A percentile compares a stretch with the other conserved stretches of the same genome.
These are phyloP conservation scores for Rhodeus uyekii DNA, from an alignment of 2,797 vertebrate genomes.

Conservation along the genomic window DNA sequence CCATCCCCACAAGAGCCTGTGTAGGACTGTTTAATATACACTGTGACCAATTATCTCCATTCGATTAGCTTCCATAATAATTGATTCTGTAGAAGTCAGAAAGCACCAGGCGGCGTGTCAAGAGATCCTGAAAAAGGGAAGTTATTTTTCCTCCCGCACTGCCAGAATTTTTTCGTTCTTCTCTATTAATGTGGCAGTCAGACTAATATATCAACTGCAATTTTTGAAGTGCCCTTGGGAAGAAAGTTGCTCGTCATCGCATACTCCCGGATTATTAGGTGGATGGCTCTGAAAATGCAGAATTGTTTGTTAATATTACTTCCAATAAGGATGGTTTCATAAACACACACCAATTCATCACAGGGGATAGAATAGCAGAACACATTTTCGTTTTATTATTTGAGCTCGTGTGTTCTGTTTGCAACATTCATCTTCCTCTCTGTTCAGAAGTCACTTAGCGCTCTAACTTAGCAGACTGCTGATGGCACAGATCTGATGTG, in stretches of 20 bases:
- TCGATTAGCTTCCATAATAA: conserved; percentile 66
- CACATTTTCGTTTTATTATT: conserved; percentile 41
- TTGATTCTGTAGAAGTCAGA: conserved; percentile 48
- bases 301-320: conserved; percentile 44
- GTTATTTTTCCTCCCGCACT: conserved; percentile 16
- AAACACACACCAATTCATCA: conserved; percentile 40
- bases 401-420: conserved; percentile 1
- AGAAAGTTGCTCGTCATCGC: conserved; percentile 31
- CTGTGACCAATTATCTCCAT: conserved; percentile 71
- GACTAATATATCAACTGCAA: conserved; percentile 41
- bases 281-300: conserved; percentile 23
- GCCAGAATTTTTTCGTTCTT: background rate
- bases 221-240: conserved; percentile 37
- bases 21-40: conserved; percentile 64
- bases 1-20: conserved; percentile 59
- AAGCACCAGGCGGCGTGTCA: conserved; percentile 20
- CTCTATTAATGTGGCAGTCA: conserved; percentile 28
- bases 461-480: conserved; percentile 16
- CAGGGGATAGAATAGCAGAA: conserved; percentile 6
- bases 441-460: conserved; percentile 42
- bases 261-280: conserved; percentile 29
- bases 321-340: conserved; percentile 34
- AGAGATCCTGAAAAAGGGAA: conserved; percentile 39
- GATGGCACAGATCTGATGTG: conserved; percentile 15
- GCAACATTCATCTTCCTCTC: conserved; percentile 40